Conservation (phyloP, 2,113 vertebrate genomes). For the Mastomys coucha region DNA sequence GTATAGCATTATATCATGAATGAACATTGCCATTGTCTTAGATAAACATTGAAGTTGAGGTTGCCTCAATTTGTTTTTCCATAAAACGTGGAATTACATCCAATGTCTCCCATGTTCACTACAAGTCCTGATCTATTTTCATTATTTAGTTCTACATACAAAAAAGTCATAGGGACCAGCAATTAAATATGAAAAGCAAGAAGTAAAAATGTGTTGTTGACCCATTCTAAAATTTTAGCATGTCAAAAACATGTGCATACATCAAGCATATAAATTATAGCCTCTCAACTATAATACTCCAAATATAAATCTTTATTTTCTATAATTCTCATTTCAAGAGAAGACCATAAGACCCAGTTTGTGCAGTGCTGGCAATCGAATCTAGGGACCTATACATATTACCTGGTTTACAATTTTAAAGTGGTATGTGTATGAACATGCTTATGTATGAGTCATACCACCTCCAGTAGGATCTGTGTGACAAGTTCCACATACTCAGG, state of each 20-base stretch:
- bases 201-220: background rate
- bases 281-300: background rate
- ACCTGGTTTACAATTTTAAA: background rate
- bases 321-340: background rate
- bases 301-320: background rate
- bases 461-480: too few relatives aligned
- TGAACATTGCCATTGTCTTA: background rate
- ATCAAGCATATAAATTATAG: background rate
- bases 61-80: background rate
- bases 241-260: background rate
- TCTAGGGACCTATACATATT: background rate
- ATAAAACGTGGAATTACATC: background rate
- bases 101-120: background rate
- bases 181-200: background rate
- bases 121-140: background rate
- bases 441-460: background rate
- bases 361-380: background rate
- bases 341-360: background rate
- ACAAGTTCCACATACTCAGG: too few relatives aligned
- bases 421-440: too few relatives aligned
- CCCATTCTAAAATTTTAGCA: background rate
- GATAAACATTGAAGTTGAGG: background rate
- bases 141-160: background rate
- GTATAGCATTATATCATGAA: conserved; percentile 5
- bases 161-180: background rate